Percentiles rank a stretch among this genome's conserved stretches.
Evolutionary conservation across 2,113 vertebrate species (phyloP).

Genomic region (Gobiocypris rarus): DNA sequence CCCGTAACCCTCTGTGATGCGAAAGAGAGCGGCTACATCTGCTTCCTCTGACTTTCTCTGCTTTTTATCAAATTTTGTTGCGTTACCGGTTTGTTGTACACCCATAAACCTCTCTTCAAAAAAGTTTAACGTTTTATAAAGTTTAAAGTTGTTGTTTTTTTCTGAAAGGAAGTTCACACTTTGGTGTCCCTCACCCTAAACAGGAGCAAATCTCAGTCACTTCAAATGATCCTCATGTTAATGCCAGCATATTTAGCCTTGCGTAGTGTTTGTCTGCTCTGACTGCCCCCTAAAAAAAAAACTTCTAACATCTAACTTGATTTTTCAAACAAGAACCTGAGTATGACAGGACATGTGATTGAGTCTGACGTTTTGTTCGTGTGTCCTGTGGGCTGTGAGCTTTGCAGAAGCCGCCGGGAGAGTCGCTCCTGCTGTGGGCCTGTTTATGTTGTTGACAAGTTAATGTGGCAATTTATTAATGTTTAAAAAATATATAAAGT

Average conservation of each 20-base stretch:
- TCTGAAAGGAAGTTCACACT: not conserved
- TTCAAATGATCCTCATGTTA: not conserved
- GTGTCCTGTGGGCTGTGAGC: not conserved
- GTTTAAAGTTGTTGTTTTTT: too few relatives aligned
- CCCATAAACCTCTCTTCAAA: not conserved
- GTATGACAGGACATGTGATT: not conserved
- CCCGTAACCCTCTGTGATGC: not conserved
- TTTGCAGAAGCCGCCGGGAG: not conserved
- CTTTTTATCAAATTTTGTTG: not conserved
- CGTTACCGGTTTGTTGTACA: not conserved
- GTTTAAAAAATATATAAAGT: not conserved
- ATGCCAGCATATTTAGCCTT: not conserved
- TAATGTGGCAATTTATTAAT: not conserved
- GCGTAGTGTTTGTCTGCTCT: not conserved
- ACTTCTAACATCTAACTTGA: too few relatives aligned
- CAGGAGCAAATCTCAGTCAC: not conserved
- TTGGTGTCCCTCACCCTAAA: not conserved
- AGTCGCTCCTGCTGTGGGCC: slow-evolving; percentile 4
- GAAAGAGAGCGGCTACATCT: slow-evolving; percentile 2
- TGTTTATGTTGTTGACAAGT: slow-evolving; percentile 21
- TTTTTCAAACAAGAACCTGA: not conserved
- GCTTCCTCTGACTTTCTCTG: not conserved
- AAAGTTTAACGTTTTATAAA: too few relatives aligned
- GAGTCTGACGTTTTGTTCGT: not conserved
- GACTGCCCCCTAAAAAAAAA: not conserved